Base-by-base conservation (phyloP, 2,888 invertebrate species). In the Lepidochrysops patricia region DNA sequence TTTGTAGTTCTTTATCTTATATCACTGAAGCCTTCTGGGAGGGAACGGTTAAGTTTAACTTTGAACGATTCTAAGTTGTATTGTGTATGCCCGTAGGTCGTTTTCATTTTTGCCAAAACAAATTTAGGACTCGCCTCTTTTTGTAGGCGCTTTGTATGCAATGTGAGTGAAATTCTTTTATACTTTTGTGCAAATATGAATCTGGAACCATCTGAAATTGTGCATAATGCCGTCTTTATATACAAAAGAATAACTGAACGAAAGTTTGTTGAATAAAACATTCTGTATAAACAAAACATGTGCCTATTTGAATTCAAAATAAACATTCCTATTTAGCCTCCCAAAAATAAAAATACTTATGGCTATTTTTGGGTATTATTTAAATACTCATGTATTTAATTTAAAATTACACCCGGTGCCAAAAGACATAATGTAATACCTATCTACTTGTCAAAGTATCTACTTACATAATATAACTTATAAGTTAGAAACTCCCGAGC, bases 131-230 rank as follows among this genome's bases (percentile, higher is more conserved):
- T 57, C 57, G 37, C 27, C 43, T 57, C 57, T 57, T 27, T 57
- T 57, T 15, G 59, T 61, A 61, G 60, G 54, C 57, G 60, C 61
- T 61, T 61, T 59, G 57, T 63, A 61, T 61, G 63, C 61, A 58
- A 59, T 60, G 60, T n/a, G 49, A 48, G 48, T 49, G 57, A 37
- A 58, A 58, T 59, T 61, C 61, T 60, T 61, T 52, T 61, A 61
- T 61, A 61, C 56, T 60, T 63, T 63, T 63, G 61, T 60, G 63
- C 61, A 63, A 63, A 61, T 60, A 61, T 57, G 56, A 61, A 63
- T 60, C 61, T 59, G 57, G 57, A 60, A 63, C 60, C 61, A 61
- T 61, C 60, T 60, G 60, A 60, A 61, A 57, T 59, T 59, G 59
- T 63, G 61, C 61, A 60, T 58, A 63, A 63, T 60, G 56, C 60